These are phyloP conservation scores for Cyphomyrus discorhynchus DNA, from an alignment of 2,113 vertebrate species.

Conservation along the genomic window DNA sequence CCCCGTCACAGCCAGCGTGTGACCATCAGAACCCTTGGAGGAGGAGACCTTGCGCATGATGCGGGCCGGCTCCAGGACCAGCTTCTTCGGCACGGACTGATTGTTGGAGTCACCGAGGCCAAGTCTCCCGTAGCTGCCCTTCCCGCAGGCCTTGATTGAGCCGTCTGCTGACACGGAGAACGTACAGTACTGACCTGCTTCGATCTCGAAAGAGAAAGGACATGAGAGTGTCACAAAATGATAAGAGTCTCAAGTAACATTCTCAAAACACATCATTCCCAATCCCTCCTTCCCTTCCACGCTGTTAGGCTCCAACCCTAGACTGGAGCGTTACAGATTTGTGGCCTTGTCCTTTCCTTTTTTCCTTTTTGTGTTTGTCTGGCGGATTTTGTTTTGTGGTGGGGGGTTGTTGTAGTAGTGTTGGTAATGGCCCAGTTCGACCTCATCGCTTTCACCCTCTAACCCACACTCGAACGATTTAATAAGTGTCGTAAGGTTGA, in stretches of 20 bases:
- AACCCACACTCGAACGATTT: no score
- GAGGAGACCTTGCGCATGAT: slow-evolving; percentile 69
- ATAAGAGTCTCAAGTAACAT: neutral
- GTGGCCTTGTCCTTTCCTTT: no score
- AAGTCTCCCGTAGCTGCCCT: slow-evolving; percentile 70
- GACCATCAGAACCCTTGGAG: slow-evolving; percentile 70
- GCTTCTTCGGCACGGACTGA: slow-evolving; percentile 69
- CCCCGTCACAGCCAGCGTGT: slow-evolving; percentile 65
- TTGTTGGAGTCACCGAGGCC: slow-evolving; percentile 72
- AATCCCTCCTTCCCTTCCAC: no score
- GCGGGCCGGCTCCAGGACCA: slow-evolving; percentile 65
- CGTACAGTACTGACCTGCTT: slow-evolving; percentile 72
- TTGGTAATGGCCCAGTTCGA: no score
- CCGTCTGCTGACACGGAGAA: slow-evolving; percentile 67
- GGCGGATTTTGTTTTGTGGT: no score
- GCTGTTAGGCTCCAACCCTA: no score
- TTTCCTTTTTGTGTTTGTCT: no score
- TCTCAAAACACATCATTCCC: neutral
- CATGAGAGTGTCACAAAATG: neutral
- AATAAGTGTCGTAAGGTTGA: no score
- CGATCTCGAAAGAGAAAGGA: slow-evolving; percentile 52
- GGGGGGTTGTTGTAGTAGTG: no score
- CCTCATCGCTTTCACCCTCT: no score
- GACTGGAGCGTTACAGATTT: no score
- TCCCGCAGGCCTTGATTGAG: slow-evolving; percentile 68